Evolutionary conservation across 1,140 invertebrate genomes (phyloP).

Genomic region (Forficula auricularia): DNA sequence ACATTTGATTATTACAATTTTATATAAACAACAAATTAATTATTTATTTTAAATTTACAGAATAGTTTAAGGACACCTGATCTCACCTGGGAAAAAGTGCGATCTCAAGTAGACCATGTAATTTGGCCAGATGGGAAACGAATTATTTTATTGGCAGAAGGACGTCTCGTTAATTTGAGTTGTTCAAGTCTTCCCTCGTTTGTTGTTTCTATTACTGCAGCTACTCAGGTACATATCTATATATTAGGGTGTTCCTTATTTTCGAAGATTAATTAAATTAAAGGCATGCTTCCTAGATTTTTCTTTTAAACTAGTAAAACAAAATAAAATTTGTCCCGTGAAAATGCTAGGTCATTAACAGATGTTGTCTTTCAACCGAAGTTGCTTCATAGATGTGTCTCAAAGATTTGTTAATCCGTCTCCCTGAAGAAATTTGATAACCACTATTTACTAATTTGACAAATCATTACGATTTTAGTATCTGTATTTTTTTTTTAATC

Average conservation of each 20-base stretch:
- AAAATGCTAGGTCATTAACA: too few relatives aligned
- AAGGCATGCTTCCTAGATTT: too few relatives aligned
- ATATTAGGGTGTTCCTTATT: background rate
- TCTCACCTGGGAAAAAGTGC: constrained; percentile 90
- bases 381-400: too few relatives aligned
- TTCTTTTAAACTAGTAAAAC: too few relatives aligned
- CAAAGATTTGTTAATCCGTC: too few relatives aligned
- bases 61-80: constrained; percentile 84
- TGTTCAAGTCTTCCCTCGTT: constrained; percentile 95
- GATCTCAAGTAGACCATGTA: constrained; percentile 93
- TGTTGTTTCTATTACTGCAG: constrained; percentile 87
- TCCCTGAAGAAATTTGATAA: too few relatives aligned
- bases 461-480: too few relatives aligned
- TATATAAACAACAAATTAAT: too few relatives aligned
- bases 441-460: too few relatives aligned
- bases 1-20: background rate
- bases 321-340: too few relatives aligned
- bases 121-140: constrained; percentile 88
- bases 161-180: constrained; percentile 84
- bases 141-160: constrained; percentile 85
- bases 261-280: background rate
- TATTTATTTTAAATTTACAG: constrained; percentile 35
- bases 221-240: constrained; percentile 51
- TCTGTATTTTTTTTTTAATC: too few relatives aligned
- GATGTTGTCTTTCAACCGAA: too few relatives aligned